Percentiles rank a stretch among this genome's conserved stretches.
Evolutionary conservation across 64 coral and sea anemone genomes (phyloP).

Genomic region (Actinia equina): DNA sequence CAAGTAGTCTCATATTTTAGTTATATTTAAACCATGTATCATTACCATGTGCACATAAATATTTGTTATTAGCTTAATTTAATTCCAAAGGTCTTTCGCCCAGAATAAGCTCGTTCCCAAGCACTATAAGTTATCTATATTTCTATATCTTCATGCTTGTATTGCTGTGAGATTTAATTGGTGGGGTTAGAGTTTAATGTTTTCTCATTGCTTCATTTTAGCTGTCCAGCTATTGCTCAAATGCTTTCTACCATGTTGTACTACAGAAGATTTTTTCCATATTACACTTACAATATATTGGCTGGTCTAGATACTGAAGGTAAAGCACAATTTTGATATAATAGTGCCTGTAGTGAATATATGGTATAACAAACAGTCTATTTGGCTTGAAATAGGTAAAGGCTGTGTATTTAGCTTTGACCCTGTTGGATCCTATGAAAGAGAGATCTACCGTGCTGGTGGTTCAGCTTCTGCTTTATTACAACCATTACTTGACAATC

Average conservation of each 20-base stretch:
- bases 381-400: slow-evolving; percentile 48
- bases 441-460: slow-evolving; percentile 83
- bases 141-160: too few relatives aligned
- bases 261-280: slow-evolving; percentile 92
- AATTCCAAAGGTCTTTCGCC: too few relatives aligned
- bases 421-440: slow-evolving; percentile 91
- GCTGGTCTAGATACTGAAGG: slow-evolving; percentile 96
- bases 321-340: background rate
- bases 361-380: background rate
- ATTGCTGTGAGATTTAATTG: too few relatives aligned
- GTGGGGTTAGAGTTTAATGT: background rate
- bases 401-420: slow-evolving; percentile 99
- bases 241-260: slow-evolving; percentile 98
- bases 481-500: slow-evolving; percentile 92
- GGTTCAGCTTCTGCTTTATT: slow-evolving; percentile 83
- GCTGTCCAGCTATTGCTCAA: slow-evolving; percentile 96
- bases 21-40: too few relatives aligned
- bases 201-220: background rate
- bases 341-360: background rate
- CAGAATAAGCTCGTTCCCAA: too few relatives aligned
- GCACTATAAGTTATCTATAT: too few relatives aligned
- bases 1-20: too few relatives aligned
- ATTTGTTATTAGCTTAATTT: too few relatives aligned
- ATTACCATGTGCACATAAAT: too few relatives aligned
- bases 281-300: slow-evolving; percentile 97